Base-by-base conservation (phyloP, 2,113 vertebrate genomes). In the Felis chaus region DNA sequence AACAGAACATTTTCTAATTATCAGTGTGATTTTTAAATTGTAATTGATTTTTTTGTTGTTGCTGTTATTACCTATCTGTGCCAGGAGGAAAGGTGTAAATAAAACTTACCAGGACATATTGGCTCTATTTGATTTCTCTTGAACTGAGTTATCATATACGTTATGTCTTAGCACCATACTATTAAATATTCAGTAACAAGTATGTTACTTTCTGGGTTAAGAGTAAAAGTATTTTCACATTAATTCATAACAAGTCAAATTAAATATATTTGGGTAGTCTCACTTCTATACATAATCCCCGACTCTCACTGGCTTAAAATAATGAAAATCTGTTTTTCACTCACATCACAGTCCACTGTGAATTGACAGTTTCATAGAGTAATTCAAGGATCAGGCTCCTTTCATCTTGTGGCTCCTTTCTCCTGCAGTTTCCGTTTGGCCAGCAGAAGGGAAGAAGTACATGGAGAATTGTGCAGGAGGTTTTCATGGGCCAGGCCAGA, bases 21-120 rank as follows among this genome's bases (percentile, higher is more conserved):
- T 15, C 89, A 95, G 0, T 83, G 5, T 89, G 84, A 61, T 91
- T 95, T 93, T 91, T 48, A 31, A 31, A 78, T 83, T 96, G 61
- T 55, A 91, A 45, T 94, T 73, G 1, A 8, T 45, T 45, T 45
- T 45, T 8, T 48, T 15, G 0, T 14, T 21, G 53, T 61, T 79
- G 39, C 48, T 50, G 33, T 61, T 36, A 21, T 48, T n/a, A 29
- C 63, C 39, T 86, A 0, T 84, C 12, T 74, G 27, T 89, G n/a
- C 84, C 19, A 81, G 15, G 55, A 14, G 71, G 21, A 57, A 91
- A 89, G 8, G 74, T 89, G 25, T 1, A 68, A 18, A 89, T 27
- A 94, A 66, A 89, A 41, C 1, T 39, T 71, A 71, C 25, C 65
- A 33, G 65, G 15, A 83, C 65, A 94, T 71, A 79, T 18, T 87